Conservation (phyloP, 2,888 invertebrate genomes). For the Deroplatys truncata region DNA sequence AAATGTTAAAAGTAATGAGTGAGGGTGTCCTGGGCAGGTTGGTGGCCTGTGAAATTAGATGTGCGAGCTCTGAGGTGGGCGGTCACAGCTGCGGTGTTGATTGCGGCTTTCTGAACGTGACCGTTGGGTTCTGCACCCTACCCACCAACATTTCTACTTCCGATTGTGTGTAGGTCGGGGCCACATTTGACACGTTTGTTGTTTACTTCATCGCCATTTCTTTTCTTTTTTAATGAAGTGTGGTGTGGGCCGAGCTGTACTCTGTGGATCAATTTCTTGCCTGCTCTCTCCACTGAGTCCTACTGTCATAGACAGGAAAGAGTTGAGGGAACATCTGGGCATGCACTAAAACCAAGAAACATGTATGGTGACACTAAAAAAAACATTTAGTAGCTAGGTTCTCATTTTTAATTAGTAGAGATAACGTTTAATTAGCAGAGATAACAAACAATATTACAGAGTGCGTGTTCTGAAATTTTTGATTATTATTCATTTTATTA, state of each 20-base stretch:
- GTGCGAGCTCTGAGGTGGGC: background rate
- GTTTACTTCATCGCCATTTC: background rate
- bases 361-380: too few relatives aligned
- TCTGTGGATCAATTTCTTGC: too few relatives aligned
- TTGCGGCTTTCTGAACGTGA: background rate
- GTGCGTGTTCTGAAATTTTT: too few relatives aligned
- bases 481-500: too few relatives aligned
- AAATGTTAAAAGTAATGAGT: background rate
- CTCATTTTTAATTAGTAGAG: too few relatives aligned
- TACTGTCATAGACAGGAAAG: too few relatives aligned
- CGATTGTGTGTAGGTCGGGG: background rate
- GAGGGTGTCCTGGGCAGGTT: background rate
- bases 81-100: background rate
- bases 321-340: too few relatives aligned
- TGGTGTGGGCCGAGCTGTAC: background rate
- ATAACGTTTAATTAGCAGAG: too few relatives aligned
- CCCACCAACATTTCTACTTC: background rate
- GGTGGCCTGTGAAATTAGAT: background rate
- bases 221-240: background rate
- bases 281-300: too few relatives aligned
- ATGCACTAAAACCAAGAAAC: too few relatives aligned
- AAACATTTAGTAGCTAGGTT: too few relatives aligned
- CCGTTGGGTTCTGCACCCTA: background rate
- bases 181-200: background rate
- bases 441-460: too few relatives aligned